Evolutionary conservation across 2,797 vertebrate species (phyloP).

Genomic region (Margarornis squamiger): DNA sequence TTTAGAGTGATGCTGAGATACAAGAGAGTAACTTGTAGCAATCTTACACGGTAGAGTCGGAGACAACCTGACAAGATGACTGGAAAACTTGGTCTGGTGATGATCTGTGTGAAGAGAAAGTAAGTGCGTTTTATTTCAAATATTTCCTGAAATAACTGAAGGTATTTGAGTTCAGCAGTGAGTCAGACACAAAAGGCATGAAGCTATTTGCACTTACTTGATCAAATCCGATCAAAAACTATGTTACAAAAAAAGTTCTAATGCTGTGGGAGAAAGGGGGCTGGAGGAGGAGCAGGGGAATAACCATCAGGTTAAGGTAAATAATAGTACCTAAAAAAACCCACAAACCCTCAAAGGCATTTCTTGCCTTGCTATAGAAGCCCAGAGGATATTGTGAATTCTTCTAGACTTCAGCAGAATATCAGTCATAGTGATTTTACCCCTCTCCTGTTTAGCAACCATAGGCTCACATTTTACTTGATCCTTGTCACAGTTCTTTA

Average conservation of each 20-base stretch:
- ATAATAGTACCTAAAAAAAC: neutral
- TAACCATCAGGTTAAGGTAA: neutral
- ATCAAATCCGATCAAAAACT: neutral
- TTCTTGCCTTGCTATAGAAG: neutral
- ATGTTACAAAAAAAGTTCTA: neutral
- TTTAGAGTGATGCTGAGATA: neutral
- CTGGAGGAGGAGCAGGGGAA: neutral
- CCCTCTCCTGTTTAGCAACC: neutral
- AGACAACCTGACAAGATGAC: neutral
- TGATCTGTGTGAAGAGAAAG: neutral
- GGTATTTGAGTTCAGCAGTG: neutral
- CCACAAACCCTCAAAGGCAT: neutral
- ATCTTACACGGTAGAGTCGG: neutral
- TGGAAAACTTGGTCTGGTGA: neutral
- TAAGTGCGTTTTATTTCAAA: neutral
- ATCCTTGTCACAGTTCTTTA: conserved; percentile 2
- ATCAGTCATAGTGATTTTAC: neutral
- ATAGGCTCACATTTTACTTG: neutral
- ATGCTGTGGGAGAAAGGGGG: neutral
- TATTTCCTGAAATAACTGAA: neutral
- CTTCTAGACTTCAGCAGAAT: neutral
- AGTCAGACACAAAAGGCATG: neutral
- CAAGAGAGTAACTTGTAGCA: neutral
- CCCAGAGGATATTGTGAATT: neutral
- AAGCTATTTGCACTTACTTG: neutral